Evolutionary conservation across 1,140 invertebrate species (phyloP).

Genomic region (Drosophila pallidifrons): DNA sequence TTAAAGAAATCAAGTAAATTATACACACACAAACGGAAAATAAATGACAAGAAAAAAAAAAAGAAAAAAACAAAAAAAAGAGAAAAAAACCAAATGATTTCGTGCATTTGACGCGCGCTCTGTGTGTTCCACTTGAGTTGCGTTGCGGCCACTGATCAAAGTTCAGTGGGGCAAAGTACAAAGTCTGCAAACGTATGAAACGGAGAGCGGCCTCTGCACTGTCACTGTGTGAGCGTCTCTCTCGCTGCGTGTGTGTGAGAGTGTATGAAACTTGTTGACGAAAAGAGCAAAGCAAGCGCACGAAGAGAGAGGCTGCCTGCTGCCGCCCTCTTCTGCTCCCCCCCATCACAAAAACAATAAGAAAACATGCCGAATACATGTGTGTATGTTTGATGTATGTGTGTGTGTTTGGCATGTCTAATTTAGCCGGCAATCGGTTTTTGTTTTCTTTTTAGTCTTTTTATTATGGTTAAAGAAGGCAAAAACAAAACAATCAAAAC

Average conservation of each 20-base stretch:
- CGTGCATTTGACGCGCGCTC: constrained; percentile 44
- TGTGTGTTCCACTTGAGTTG: constrained; percentile 36
- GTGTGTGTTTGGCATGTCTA: constrained; percentile 14
- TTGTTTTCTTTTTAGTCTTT: neutral
- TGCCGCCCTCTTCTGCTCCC: neutral
- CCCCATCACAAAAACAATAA: constrained; percentile 10
- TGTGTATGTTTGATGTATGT: constrained; percentile 11
- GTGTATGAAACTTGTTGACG: constrained; percentile 52
- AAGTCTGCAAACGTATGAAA: constrained; percentile 77
- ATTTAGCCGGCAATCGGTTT: constrained; percentile 29
- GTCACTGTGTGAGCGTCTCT: constrained; percentile 5
- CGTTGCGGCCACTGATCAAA: constrained; percentile 63
- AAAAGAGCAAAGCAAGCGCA: constrained; percentile 13
- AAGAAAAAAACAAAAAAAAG: constrained; percentile 20
- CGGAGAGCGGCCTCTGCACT: constrained; percentile 10
- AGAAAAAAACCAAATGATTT: constrained; percentile 31
- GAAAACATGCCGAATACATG: constrained; percentile 10
- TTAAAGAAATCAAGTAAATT: constrained; percentile 48
- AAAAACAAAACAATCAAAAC: constrained; percentile 24
- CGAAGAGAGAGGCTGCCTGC: constrained; percentile 18
- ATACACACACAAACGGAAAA: constrained; percentile 15
- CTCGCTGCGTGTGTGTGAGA: constrained; percentile 10
- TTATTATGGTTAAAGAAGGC: constrained; percentile 1
- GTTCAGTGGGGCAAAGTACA: constrained; percentile 84
- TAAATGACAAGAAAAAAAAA: constrained; percentile 16